phyloP scores from a whole-genome alignment of 2,797 vertebrate genomes.

The Lutjanus campechanus region DNA sequence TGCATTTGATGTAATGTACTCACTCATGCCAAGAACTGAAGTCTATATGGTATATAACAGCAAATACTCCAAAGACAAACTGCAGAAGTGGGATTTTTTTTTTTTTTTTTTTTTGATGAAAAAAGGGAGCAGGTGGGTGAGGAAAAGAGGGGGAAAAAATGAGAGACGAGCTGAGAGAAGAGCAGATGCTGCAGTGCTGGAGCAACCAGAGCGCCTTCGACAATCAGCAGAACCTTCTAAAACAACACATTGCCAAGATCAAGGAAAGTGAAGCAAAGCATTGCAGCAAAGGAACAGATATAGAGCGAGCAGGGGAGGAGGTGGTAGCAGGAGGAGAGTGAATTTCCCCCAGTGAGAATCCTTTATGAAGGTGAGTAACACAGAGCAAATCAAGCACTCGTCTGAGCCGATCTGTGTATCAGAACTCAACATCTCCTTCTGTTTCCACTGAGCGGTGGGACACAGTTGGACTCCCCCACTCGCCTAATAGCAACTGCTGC shows the following conservation, averaged over 20 bases:
- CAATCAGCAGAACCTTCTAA: conserved; percentile 43
- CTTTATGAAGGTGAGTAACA: conserved; percentile 52
- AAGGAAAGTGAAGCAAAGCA: conserved; percentile 53
- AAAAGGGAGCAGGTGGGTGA: conserved; percentile 13
- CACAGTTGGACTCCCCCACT: conserved; percentile 31
- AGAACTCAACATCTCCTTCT: conserved; percentile 37
- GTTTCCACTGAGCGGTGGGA: conserved; percentile 28
- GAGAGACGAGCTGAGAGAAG: conserved; percentile 14
- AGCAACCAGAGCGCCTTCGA: conserved; percentile 27
- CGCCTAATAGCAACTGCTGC: conserved; percentile 30
- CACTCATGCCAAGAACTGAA: conserved; percentile 22
- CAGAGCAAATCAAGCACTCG: conserved; percentile 49
- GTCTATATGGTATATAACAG: neutral
- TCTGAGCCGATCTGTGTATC: conserved; percentile 33
- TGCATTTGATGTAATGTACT: conserved; percentile 17
- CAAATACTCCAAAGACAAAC: conserved; percentile 28
- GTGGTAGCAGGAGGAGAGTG: conserved; percentile 36
- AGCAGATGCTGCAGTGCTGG: conserved; percentile 49
- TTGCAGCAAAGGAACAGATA: conserved; percentile 41
- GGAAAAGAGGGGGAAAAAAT: neutral
- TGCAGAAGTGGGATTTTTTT: conserved; percentile 17
- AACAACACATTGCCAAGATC: conserved; percentile 51
- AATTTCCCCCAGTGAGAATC: conserved; percentile 43
- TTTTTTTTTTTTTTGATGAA: neutral
- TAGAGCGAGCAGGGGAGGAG: conserved; percentile 27